Base-by-base conservation (phyloP, 2,797 vertebrate genomes). In the Myripristis murdjan region DNA sequence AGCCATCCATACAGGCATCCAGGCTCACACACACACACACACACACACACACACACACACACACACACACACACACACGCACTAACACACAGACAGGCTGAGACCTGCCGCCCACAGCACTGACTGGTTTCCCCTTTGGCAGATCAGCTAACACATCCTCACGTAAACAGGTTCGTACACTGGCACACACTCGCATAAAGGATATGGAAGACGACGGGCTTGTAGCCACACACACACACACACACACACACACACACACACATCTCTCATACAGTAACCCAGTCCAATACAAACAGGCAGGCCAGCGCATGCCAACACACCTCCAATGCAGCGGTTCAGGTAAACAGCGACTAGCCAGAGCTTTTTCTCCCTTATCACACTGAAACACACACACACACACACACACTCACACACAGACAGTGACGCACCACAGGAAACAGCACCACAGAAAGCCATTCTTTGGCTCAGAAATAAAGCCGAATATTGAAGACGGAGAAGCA, bases 81-180 rank as follows among this genome's bases (percentile, higher is more conserved):
- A 43, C 59, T 0, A 1, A 64, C 46, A 56, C 37, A 47, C 20
- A 73, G 46, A 77, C 83, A 3, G 54, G 89, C 79, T 67, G 41
- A 68, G 54, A 76, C 86, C 44, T 84, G 90, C 48, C 37, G 6
- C 37, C 7, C 55, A 41, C 39, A 70, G 51, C 41, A 75, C 64
- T 69, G 64, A 41, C 64, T 33, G 60, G 51, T 80, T 46, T 59
- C 77, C 58, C 51, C 48, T 76, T 68, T 67, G 48, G 73, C 68
- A 72, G 37, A 77, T 88, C 49, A 70, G 64, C 70, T 60, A 78
- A 72, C 77, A 79, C 77, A 77, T 77, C 81, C 72, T 62, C 77
- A 74, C 49, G 28, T 86, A 76, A 87, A 87, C 81, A 90, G 58
- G 28, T 71, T 28, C 57, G 55, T 70, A 59, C 41, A 22, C 67